Evolutionary conservation across 1,140 invertebrate species (phyloP).

Genomic region (Octopus bimaculoides): DNA sequence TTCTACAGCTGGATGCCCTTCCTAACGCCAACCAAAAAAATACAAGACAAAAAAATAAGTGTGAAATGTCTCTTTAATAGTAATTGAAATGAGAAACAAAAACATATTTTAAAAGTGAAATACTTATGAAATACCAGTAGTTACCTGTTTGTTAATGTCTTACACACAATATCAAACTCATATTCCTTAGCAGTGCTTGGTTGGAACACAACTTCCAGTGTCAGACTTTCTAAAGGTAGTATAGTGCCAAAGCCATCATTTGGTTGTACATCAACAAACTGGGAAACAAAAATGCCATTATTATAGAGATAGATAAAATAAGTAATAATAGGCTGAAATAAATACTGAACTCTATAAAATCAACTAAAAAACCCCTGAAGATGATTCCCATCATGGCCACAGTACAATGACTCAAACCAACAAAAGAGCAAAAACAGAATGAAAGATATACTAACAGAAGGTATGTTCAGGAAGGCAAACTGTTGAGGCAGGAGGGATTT

Average conservation of each 20-base stretch:
- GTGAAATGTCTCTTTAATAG: background rate
- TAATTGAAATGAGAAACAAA: background rate
- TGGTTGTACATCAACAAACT: slow-evolving; percentile 57
- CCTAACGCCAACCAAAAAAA: too few species aligned
- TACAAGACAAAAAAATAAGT: too few species aligned
- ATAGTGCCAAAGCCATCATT: slow-evolving; percentile 58
- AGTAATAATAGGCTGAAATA: too few species aligned
- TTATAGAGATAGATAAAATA: too few species aligned
- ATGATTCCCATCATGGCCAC: too few species aligned
- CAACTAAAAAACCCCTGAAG: too few species aligned
- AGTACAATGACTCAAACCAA: too few species aligned
- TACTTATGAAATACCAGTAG: background rate
- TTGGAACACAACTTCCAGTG: slow-evolving; percentile 55
- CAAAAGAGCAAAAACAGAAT: too few species aligned
- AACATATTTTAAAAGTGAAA: background rate
- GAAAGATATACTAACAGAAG: slow-evolving; percentile 44
- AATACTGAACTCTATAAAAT: too few species aligned
- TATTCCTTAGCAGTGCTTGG: slow-evolving; percentile 53
- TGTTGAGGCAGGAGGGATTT: slow-evolving; percentile 56
- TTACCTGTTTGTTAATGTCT: slow-evolving; percentile 55
- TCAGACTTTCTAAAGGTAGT: slow-evolving; percentile 53
- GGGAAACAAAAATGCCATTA: slow-evolving; percentile 16
- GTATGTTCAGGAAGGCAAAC: slow-evolving; percentile 55
- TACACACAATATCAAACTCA: slow-evolving; percentile 53
- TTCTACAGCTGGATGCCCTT: too few species aligned